A percentile compares a stretch with the other conserved stretches of the same genome.
These are phyloP conservation scores for Neomicropteryx cornuta DNA, from an alignment of 1,140 invertebrate species.

Conservation along the genomic window DNA sequence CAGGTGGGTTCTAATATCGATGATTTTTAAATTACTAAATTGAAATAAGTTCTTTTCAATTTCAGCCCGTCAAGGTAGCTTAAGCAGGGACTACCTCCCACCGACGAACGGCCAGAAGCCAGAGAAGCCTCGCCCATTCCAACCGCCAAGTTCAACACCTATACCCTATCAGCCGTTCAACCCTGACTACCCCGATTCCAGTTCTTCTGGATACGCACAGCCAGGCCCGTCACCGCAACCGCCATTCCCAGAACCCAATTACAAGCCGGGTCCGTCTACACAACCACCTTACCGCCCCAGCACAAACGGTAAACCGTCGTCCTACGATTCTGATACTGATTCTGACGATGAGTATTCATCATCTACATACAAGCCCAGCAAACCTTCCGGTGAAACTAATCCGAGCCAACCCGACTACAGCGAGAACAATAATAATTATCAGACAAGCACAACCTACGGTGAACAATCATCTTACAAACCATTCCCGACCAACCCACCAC, in stretches of 20 bases:
- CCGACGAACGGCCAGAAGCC: constrained; percentile 47
- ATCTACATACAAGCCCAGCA: constrained; percentile 24
- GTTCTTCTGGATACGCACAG: constrained; percentile 24
- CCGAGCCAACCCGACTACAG: too few relatives aligned
- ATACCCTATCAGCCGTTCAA: constrained; percentile 21
- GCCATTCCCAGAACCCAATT: constrained; percentile 15
- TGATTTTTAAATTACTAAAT: too few relatives aligned
- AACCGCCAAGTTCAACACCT: constrained; percentile 35
- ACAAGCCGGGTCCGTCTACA: constrained; percentile 12
- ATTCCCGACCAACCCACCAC: constrained; percentile 9
- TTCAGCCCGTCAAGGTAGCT: constrained; percentile 49
- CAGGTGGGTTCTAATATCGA: not conserved
- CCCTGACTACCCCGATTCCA: constrained; percentile 15
- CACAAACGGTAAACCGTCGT: constrained; percentile 14
- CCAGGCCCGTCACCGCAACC: constrained; percentile 20
- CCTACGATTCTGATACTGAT: constrained; percentile 13
- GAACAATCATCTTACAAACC: constrained; percentile 12
- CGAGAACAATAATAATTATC: constrained; percentile 8
- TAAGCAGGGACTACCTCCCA: constrained; percentile 42
- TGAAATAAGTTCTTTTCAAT: constrained; percentile 14
- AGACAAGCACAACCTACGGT: constrained; percentile 5
- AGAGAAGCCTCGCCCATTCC: constrained; percentile 55
- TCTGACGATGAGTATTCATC: too few relatives aligned
- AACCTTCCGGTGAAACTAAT: too few relatives aligned
- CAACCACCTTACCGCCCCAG: constrained; percentile 16